These are phyloP conservation scores for Clarias gariepinus DNA, from an alignment of 2,113 vertebrate genomes.

Conservation along the genomic window DNA sequence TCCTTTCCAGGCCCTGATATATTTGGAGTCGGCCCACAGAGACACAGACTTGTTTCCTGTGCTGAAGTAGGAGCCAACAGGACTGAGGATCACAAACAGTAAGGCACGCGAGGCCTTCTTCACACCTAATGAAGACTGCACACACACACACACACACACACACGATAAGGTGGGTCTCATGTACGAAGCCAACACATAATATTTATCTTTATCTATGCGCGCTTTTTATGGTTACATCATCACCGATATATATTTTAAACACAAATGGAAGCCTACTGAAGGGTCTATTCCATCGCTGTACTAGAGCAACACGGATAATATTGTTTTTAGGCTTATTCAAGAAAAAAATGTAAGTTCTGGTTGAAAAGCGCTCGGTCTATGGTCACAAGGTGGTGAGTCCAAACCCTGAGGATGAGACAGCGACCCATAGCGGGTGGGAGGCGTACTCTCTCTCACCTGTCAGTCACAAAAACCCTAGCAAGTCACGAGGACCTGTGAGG, in stretches of 20 bases:
- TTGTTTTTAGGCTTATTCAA: neutral
- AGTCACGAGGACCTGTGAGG: neutral
- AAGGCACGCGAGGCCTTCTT: constrained; percentile 79
- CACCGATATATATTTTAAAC: neutral
- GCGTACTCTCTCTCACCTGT: neutral
- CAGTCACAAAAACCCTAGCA: neutral
- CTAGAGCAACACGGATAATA: neutral
- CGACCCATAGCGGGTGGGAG: neutral
- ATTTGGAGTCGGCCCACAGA: constrained; percentile 87
- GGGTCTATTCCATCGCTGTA: neutral
- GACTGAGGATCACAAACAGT: constrained; percentile 83
- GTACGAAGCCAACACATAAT: neutral
- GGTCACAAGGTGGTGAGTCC: neutral
- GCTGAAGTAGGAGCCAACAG: constrained; percentile 85
- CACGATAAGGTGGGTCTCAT: neutral
- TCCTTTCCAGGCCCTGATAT: constrained; percentile 85
- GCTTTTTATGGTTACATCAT: neutral
- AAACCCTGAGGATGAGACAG: neutral
- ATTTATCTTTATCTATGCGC: neutral
- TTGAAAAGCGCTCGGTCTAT: neutral
- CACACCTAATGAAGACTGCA: constrained; percentile 80
- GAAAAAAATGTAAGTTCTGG: neutral
- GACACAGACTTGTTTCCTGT: constrained; percentile 75
- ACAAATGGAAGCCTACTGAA: neutral
- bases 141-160: constrained; percentile 36